phyloP scores from a whole-genome alignment of 2,113 vertebrate genomes.

The Cynocephalus volans region DNA sequence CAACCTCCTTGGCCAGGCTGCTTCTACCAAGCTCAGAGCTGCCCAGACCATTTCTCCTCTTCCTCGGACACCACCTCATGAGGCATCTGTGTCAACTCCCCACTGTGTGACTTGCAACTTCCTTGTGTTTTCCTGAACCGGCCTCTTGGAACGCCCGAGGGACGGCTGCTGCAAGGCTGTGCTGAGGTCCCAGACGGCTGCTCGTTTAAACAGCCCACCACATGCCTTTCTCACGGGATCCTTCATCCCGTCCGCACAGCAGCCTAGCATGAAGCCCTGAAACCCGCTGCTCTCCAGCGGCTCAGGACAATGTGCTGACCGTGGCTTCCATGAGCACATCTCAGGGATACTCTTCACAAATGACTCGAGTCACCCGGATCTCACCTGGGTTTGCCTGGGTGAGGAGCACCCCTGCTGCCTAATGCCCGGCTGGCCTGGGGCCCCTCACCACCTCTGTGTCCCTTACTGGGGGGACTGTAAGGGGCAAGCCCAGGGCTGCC shows the following conservation, averaged over 20 bases:
- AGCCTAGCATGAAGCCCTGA: not conserved
- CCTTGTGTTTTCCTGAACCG: not conserved
- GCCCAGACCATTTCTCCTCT: not conserved
- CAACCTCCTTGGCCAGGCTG: rapidly evolving
- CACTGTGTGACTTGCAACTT: not conserved
- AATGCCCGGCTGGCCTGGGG: rapidly evolving
- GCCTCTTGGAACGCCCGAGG: not conserved
- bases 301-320: not conserved
- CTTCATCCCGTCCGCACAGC: rapidly evolving
- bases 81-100: no score
- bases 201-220: not conserved
- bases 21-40: not conserved
- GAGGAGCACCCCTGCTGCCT: not conserved
- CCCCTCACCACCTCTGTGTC: no score
- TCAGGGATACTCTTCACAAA: not conserved
- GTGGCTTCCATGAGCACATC: not conserved
- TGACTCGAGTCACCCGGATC: not conserved
- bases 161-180: rapidly evolving
- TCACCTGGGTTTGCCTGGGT: rapidly evolving
- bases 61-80: not conserved
- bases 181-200: not conserved
- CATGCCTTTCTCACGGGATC: rapidly evolving
- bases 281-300: not conserved
- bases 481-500: rapidly evolving
- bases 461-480: rapidly evolving